These are phyloP conservation scores for Ia io DNA, from an alignment of 2,113 vertebrate species.

Conservation along the genomic window DNA sequence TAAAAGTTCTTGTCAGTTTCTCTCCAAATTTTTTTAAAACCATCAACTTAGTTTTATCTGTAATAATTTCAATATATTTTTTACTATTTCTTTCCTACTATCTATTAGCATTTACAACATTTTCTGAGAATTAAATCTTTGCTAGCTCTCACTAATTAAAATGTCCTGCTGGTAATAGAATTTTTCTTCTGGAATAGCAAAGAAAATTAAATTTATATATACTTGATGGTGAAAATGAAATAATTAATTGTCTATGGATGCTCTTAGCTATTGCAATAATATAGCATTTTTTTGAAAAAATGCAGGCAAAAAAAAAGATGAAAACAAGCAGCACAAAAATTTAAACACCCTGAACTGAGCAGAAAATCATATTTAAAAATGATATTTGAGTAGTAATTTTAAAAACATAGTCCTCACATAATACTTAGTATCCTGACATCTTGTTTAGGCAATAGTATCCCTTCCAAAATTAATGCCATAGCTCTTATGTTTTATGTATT, in stretches of 20 bases:
- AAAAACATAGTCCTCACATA: neutral
- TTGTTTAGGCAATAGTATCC: neutral
- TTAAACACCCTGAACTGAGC: neutral
- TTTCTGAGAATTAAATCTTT: neutral
- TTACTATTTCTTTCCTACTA: neutral
- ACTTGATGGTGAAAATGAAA: neutral
- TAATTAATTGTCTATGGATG: neutral
- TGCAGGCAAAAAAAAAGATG: neutral
- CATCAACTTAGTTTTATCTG: neutral
- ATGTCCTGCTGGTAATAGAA: neutral
- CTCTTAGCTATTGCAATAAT: neutral
- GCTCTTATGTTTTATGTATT: neutral
- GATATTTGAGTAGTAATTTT: neutral
- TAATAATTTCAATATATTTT: neutral
- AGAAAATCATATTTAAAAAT: neutral
- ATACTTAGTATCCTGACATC: neutral
- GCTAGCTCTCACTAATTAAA: neutral
- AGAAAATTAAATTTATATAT: neutral
- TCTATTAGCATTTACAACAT: neutral
- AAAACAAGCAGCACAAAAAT: neutral
- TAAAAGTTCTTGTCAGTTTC: neutral
- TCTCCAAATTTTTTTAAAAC: neutral
- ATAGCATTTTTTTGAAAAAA: neutral
- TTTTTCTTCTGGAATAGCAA: neutral
- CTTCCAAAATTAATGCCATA: neutral